phyloP scores from a whole-genome alignment of 37 sponge, comb jelly and placozoan species.

The Agelas oroides region DNA sequence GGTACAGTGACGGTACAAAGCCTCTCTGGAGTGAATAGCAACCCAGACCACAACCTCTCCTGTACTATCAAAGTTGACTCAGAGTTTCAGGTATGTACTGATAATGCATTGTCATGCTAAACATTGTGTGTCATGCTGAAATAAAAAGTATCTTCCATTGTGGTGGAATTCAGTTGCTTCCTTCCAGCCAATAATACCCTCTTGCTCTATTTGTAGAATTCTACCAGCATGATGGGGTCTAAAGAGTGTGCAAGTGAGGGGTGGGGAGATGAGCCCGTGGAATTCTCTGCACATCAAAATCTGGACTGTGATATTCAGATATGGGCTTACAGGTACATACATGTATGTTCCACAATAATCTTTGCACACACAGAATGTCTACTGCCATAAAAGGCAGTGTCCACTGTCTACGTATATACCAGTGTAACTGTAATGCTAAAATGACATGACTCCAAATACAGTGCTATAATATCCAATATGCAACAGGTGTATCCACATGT shows the following conservation, averaged over 20 bases:
- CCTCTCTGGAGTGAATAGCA: not conserved
- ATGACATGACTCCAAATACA: no score
- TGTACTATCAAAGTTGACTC: slow-evolving; percentile 41
- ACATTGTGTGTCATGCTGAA: no score
- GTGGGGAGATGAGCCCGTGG: slow-evolving; percentile 24
- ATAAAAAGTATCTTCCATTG: no score
- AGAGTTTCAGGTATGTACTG: slow-evolving; percentile 18
- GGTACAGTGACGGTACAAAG: slow-evolving; percentile 19
- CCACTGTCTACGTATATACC: no score
- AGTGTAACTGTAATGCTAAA: no score
- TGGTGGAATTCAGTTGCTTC: no score
- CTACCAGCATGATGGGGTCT: not conserved
- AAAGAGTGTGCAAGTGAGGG: slow-evolving; percentile 22
- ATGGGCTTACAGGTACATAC: slow-evolving; percentile 45
- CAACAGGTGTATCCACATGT: no score
- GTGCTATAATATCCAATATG: no score
- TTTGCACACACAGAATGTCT: no score
- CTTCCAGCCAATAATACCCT: no score
- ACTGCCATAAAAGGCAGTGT: no score
- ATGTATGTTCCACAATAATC: not conserved
- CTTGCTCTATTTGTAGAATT: not conserved
- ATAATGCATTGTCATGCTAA: no score
- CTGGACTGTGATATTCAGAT: slow-evolving; percentile 31
- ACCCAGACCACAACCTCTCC: slow-evolving; percentile 14
- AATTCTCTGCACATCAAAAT: slow-evolving; percentile 14